Percentiles rank a stretch among this genome's conserved stretches.
phyloP scores from a whole-genome alignment of 2,113 vertebrate species.

The Patagioenas fasciata region DNA sequence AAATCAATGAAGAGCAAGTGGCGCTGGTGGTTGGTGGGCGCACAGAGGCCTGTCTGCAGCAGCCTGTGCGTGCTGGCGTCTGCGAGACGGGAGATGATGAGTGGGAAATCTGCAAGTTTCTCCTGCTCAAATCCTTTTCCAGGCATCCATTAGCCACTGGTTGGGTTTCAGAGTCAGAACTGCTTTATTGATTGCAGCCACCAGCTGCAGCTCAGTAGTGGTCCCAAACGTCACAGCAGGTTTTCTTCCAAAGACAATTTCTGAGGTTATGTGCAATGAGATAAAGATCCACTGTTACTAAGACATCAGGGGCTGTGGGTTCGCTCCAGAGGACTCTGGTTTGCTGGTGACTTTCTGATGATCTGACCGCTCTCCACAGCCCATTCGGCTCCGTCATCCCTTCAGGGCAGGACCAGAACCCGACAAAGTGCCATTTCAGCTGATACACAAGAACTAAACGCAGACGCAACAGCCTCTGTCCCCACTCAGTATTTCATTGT shows the following conservation, averaged over 20 bases:
- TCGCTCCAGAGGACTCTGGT: background rate
- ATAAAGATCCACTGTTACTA: fast-evolving
- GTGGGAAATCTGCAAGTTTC: background rate
- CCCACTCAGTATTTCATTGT: background rate
- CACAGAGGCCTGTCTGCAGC: conserved; percentile 4
- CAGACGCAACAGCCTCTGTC: background rate
- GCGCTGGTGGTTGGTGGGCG: background rate
- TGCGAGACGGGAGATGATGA: background rate
- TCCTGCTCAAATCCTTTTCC: background rate
- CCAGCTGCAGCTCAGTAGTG: background rate
- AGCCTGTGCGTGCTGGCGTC: background rate
- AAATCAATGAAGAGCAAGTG: background rate
- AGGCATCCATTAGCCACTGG: background rate
- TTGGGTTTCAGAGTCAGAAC: background rate
- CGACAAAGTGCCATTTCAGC: background rate
- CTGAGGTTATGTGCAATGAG: background rate
- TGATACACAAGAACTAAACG: background rate
- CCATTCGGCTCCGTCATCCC: background rate
- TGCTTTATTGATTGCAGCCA: background rate
- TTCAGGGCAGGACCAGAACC: background rate
- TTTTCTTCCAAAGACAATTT: background rate
- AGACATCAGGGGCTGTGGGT: background rate
- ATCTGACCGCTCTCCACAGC: background rate
- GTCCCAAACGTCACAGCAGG: background rate
- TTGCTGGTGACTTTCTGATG: background rate